Evolutionary conservation across 2,797 vertebrate genomes (phyloP).

Genomic region (Peromyscus melanophrys): DNA sequence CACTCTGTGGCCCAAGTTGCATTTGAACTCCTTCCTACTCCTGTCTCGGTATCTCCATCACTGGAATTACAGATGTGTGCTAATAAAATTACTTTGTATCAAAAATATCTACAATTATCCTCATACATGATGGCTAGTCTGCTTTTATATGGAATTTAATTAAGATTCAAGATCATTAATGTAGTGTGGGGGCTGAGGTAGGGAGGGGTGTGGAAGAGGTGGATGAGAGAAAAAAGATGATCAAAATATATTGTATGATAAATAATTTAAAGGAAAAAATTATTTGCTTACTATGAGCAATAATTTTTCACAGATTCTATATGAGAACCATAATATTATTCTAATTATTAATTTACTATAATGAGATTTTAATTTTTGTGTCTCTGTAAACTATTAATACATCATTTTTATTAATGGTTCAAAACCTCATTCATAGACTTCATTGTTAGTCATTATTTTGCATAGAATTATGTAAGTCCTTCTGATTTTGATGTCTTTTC

Average conservation of each 20-base stretch:
- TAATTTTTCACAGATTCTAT: neutral
- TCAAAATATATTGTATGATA: neutral
- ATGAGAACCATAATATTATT: neutral
- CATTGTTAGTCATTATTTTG: neutral
- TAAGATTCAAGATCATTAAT: neutral
- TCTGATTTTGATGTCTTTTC: neutral
- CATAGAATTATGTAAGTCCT: neutral
- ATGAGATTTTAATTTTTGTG: neutral
- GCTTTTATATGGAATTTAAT: neutral
- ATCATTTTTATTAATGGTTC: neutral
- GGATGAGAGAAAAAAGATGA: neutral
- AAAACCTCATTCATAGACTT: neutral
- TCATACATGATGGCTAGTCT: neutral
- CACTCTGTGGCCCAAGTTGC: neutral
- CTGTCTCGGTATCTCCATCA: neutral
- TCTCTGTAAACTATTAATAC: neutral
- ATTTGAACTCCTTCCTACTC: neutral
- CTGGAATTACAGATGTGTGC: neutral
- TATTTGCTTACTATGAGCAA: neutral
- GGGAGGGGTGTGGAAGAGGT: neutral
- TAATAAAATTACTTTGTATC: neutral
- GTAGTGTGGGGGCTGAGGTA: neutral
- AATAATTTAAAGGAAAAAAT: neutral
- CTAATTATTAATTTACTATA: slow-evolving; percentile 13
- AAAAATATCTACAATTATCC: neutral